Evolutionary conservation across 2,113 vertebrate genomes (phyloP).

Genomic region (Camarhynchus parvulus): DNA sequence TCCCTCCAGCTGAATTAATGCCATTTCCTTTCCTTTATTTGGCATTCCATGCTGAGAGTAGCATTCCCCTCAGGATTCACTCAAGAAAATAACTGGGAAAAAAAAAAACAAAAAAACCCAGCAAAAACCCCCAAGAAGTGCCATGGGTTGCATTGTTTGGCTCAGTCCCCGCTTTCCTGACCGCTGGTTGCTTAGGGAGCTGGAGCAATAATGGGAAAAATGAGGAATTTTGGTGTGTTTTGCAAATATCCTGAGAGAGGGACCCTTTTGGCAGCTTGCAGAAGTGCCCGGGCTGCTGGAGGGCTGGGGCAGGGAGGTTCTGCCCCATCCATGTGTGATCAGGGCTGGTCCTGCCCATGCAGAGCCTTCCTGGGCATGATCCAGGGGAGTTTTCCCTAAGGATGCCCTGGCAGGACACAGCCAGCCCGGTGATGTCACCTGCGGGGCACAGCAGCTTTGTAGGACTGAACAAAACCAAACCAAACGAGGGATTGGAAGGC

Average conservation of each 20-base stretch:
- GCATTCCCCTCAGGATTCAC: not conserved
- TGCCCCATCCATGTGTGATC: fast-evolving
- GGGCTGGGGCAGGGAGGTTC: not conserved
- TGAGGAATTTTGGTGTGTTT: not conserved
- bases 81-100: not conserved
- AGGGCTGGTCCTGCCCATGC: not conserved
- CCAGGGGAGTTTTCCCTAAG: not conserved
- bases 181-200: not conserved
- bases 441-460: not conserved
- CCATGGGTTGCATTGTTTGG: not conserved
- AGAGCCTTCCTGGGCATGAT: fast-evolving
- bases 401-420: not conserved
- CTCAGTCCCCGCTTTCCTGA: not conserved
- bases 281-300: not conserved
- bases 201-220: not conserved
- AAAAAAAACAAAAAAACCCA: not conserved
- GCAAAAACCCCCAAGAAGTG: not conserved
- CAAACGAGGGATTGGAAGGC: not conserved
- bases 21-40: not conserved
- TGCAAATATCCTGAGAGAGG: not conserved
- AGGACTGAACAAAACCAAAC: not conserved
- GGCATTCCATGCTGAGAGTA: not conserved
- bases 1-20: not conserved
- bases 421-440: not conserved
- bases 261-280: not conserved